Evolutionary conservation across 64 coral and sea anemone species (phyloP).

Genomic region (Stylophora pistillata): DNA sequence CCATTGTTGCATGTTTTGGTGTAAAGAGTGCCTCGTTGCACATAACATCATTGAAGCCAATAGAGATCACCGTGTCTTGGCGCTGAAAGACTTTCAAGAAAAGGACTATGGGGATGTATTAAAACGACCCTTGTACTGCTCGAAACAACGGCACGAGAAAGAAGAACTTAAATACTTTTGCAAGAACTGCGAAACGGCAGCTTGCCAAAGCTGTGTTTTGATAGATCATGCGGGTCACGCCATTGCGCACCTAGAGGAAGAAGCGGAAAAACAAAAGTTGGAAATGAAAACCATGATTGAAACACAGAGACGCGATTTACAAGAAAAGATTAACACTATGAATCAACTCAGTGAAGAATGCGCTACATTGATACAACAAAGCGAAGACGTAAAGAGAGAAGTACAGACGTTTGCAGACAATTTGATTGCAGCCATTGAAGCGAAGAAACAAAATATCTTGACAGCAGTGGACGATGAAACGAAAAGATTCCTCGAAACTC

Average conservation of each 20-base stretch:
- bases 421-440: constrained; percentile 2
- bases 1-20: not conserved
- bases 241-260: not conserved
- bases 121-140: not conserved
- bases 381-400: not conserved
- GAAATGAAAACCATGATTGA: not conserved
- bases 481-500: not conserved
- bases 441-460: constrained; percentile 12
- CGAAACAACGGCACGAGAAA: not conserved
- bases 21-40: not conserved
- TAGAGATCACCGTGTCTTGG: not conserved
- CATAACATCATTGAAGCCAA: not conserved
- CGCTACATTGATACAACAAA: not conserved
- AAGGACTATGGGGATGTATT: constrained; percentile 19
- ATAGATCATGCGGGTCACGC: not conserved
- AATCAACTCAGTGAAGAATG: not conserved
- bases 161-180: constrained; percentile 6
- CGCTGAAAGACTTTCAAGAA: constrained; percentile 33
- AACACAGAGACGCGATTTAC: not conserved
- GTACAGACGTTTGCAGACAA: not conserved
- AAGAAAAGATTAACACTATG: not conserved
- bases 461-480: not conserved
- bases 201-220: not conserved
- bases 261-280: not conserved
- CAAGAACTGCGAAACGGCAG: not conserved